Evolutionary conservation across 2,888 invertebrate species (phyloP).

Genomic region (Morpho deidamia): DNA sequence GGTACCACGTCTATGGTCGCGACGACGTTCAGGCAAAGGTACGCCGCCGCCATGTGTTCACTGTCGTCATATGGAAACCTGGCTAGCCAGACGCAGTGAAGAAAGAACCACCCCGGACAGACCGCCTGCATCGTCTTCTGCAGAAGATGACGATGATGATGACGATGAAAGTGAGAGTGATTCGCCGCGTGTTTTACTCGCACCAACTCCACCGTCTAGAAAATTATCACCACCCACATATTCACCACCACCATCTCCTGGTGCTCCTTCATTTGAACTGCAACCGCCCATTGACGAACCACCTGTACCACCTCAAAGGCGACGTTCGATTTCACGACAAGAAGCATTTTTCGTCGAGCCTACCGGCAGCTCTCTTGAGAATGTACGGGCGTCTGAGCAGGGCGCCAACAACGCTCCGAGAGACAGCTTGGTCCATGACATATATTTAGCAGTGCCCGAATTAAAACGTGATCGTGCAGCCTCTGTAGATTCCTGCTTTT

Average conservation of each 20-base stretch:
- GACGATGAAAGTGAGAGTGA: conserved; percentile 68
- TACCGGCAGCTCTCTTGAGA: conserved; percentile 84
- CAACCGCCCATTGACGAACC: conserved; percentile 73
- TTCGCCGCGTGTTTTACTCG: conserved; percentile 81
- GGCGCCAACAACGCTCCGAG: conserved; percentile 47
- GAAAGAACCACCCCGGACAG: conserved; percentile 61
- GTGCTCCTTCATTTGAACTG: conserved; percentile 77
- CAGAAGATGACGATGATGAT: conserved; percentile 70
- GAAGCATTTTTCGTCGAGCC: conserved; percentile 90
- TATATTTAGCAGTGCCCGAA: conserved; percentile 89
- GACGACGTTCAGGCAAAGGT: conserved; percentile 81
- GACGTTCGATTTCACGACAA: conserved; percentile 88
- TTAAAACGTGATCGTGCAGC: conserved; percentile 91
- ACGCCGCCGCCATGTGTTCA: conserved; percentile 86
- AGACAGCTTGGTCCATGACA: conserved; percentile 80
- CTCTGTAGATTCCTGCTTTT: conserved; percentile 92
- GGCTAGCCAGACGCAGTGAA: conserved; percentile 76
- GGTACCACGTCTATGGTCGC: conserved; percentile 81
- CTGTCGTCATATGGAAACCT: conserved; percentile 87
- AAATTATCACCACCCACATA: conserved; percentile 46
- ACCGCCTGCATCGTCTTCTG: conserved; percentile 54
- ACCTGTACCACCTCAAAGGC: conserved; percentile 69
- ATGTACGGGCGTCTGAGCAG: conserved; percentile 79
- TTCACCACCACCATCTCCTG: conserved; percentile 75
- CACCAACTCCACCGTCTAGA: conserved; percentile 67